These are phyloP conservation scores for Prionailurus viverrinus DNA, from an alignment of 2,113 vertebrate genomes.

Conservation along the genomic window DNA sequence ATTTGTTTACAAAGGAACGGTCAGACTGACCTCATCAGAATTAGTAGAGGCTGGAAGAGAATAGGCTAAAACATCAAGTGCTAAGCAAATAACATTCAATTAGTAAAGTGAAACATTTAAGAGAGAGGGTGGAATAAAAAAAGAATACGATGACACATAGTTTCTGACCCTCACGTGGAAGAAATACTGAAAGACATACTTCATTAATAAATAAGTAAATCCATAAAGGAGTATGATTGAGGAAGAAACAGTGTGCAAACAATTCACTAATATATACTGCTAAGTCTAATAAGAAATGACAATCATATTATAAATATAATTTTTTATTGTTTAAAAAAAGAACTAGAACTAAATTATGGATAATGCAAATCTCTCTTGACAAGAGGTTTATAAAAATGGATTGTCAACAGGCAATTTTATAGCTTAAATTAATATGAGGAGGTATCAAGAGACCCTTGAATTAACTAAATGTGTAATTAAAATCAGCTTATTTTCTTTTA, in stretches of 20 bases:
- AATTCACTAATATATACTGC: neutral
- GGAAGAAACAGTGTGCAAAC: neutral
- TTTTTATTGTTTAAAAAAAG: conserved; percentile 47
- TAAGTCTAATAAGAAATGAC: conserved; percentile 14
- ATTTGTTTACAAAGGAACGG: neutral
- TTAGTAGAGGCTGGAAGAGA: neutral
- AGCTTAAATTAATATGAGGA: conserved; percentile 54
- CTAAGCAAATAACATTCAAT: neutral
- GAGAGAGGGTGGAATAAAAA: neutral
- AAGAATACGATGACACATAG: neutral
- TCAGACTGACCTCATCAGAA: neutral
- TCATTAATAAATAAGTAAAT: neutral
- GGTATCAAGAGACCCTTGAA: conserved; percentile 60
- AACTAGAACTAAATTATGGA: conserved; percentile 28
- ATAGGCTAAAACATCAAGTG: neutral
- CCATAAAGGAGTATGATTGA: neutral
- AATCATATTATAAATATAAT: neutral
- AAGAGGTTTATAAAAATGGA: conserved; percentile 59
- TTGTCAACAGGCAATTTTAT: conserved; percentile 29
- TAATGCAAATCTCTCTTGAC: conserved; percentile 8
- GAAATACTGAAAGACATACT: neutral
- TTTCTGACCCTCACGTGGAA: neutral
- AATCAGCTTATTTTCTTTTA: conserved; percentile 46
- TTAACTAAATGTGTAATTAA: conserved; percentile 51
- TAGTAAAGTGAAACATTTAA: neutral